These are phyloP conservation scores for Trachemys scripta DNA, from an alignment of 2,113 vertebrate genomes.

Conservation along the genomic window DNA sequence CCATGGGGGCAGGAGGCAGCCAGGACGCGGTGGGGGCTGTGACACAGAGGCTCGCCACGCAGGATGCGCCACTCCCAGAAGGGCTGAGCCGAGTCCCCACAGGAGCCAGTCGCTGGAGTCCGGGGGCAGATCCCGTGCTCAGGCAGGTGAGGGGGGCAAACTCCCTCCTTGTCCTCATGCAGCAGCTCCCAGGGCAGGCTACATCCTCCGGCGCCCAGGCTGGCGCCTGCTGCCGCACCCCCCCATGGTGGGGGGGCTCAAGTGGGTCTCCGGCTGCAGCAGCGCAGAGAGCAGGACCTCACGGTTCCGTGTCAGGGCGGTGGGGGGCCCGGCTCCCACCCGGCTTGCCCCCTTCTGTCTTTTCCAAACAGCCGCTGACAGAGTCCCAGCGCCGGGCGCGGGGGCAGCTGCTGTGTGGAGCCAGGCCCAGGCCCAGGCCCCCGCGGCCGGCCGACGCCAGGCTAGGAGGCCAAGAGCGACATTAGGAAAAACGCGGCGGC, in stretches of 20 bases:
- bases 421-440: conserved; percentile 39
- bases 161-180: background rate
- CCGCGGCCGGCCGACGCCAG: background rate
- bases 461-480: conserved; percentile 92
- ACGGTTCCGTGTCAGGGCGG: background rate
- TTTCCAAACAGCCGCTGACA: conserved; percentile 40
- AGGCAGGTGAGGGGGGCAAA: background rate
- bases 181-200: background rate
- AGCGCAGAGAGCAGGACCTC: background rate
- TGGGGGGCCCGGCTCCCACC: background rate
- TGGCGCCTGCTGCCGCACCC: background rate
- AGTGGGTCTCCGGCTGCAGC: background rate
- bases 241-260: background rate
- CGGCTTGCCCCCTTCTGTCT: background rate
- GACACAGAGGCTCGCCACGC: background rate
- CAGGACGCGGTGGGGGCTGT: background rate
- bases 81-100: background rate
- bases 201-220: background rate
- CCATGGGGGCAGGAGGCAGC: no score
- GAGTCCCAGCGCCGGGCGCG: conserved; percentile 44
- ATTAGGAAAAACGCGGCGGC: conserved; percentile 89
- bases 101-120: background rate
- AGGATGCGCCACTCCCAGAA: background rate
- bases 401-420: background rate
- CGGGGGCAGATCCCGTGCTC: background rate